Conservation (phyloP, 2,113 vertebrate genomes). For the Daboia siamensis region DNA sequence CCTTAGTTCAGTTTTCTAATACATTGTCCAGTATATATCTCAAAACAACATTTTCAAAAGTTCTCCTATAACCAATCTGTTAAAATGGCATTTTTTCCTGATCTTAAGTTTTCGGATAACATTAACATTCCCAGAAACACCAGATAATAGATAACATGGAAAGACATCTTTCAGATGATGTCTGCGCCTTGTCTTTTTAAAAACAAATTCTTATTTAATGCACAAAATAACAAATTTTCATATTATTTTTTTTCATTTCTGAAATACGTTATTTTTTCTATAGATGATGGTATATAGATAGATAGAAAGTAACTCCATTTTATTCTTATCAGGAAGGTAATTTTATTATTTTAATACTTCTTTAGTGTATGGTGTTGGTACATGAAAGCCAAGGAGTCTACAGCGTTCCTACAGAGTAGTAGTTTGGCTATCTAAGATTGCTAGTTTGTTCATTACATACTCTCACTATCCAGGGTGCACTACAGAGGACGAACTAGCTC, state of each 20-base stretch:
- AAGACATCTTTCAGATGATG: not conserved
- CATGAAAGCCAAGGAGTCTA: not conserved
- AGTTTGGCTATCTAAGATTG: no score
- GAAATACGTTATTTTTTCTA: not conserved
- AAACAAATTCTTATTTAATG: not conserved
- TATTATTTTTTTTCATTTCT: not conserved
- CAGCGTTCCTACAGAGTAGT: not conserved
- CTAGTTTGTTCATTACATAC: no score
- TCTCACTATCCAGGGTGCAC: no score
- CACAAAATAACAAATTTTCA: not conserved
- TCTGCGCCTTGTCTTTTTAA: not conserved
- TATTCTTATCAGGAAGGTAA: not conserved
- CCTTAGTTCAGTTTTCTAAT: conserved; percentile 18
- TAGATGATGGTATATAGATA: not conserved
- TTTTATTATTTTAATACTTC: not conserved
- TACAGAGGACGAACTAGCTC: no score
- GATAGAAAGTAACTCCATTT: not conserved
- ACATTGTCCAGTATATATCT: not conserved
- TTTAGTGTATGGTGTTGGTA: not conserved
- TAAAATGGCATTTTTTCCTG: not conserved
- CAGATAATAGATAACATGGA: not conserved
- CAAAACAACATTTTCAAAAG: not conserved
- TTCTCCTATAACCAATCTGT: not conserved
- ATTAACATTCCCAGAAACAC: not conserved
- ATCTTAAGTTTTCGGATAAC: not conserved